Conservation (phyloP, 2,888 invertebrate genomes). For the Catonia carolina region DNA sequence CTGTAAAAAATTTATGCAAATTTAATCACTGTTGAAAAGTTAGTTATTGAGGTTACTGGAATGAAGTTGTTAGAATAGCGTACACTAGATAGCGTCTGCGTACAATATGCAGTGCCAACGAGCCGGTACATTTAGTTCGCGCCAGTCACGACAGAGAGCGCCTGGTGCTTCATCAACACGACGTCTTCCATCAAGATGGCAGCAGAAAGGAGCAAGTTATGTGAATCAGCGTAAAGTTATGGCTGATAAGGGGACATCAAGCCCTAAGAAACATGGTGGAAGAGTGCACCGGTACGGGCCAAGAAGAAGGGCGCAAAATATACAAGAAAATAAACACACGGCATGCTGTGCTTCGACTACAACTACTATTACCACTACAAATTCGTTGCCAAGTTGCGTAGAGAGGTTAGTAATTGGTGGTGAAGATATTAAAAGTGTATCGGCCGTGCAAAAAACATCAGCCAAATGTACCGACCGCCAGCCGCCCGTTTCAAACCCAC, state of each 20-base stretch:
- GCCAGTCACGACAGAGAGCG: constrained; percentile 10
- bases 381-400: background rate
- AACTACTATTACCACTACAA: constrained; percentile 6
- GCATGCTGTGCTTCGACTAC: constrained; percentile 6
- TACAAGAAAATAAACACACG: constrained; percentile 9
- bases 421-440: constrained; percentile 12
- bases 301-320: constrained; percentile 13
- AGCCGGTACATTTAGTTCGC: constrained; percentile 7
- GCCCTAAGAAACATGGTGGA: constrained; percentile 20
- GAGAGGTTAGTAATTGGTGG: constrained; percentile 22
- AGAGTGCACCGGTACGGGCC: constrained; percentile 24
- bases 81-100: too few relatives aligned
- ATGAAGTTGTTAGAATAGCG: too few relatives aligned
- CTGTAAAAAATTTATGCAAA: too few relatives aligned
- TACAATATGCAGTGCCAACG: background rate
- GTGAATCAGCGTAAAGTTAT: constrained; percentile 25
- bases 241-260: constrained; percentile 27
- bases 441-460: background rate
- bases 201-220: constrained; percentile 19
- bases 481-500: background rate
- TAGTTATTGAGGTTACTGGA: too few relatives aligned
- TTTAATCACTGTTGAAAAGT: too few relatives aligned
- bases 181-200: constrained; percentile 22
- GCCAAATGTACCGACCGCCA: too few relatives aligned
- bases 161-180: constrained; percentile 7